phyloP scores from a whole-genome alignment of 2,113 vertebrate species.

The Gracilinanus agilis region DNA sequence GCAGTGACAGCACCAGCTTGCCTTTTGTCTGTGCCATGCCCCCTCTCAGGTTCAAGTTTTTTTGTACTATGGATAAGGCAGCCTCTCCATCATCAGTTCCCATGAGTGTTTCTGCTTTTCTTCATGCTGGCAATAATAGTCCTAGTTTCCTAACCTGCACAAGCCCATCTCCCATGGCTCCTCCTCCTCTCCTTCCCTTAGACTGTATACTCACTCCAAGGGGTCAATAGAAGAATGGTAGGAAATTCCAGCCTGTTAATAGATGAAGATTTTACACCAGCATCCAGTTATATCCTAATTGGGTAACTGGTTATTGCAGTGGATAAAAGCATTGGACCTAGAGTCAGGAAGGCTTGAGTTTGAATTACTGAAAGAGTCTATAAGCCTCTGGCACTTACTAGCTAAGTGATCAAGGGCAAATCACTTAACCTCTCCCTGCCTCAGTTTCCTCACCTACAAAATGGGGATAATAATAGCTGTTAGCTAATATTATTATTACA shows the following conservation, averaged over 20 bases:
- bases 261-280: background rate
- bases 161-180: background rate
- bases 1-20: background rate
- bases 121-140: background rate
- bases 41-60: background rate
- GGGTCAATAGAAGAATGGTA: background rate
- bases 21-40: background rate
- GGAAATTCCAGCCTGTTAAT: background rate
- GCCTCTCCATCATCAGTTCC: background rate
- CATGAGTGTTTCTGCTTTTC: background rate
- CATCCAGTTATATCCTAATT: background rate
- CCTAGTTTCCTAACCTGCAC: background rate
- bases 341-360: background rate
- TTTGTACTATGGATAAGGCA: background rate
- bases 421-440: background rate
- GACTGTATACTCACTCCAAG: background rate
- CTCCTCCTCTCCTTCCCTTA: background rate
- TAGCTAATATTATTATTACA: background rate
- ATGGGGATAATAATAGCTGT: background rate
- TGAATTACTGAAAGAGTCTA: background rate
- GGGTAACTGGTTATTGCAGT: background rate
- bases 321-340: background rate
- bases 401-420: background rate
- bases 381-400: background rate
- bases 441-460: background rate